phyloP scores from a whole-genome alignment of 2,888 invertebrate genomes.

The Acronicta psi region DNA sequence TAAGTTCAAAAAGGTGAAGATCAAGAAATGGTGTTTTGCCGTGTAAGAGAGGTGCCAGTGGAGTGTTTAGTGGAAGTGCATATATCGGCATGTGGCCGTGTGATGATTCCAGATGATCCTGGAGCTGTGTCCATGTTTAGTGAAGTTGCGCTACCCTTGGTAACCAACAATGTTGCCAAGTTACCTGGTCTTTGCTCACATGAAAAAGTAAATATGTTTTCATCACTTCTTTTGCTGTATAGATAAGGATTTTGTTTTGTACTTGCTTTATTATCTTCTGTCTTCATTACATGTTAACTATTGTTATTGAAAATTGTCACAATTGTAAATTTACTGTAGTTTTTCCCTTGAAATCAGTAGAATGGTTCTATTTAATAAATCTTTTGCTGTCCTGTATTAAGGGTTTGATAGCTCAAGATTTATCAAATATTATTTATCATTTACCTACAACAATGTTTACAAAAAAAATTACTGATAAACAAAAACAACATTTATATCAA shows the following conservation, averaged over 20 bases:
- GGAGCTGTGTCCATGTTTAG: constrained; percentile 74
- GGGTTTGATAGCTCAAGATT: constrained; percentile 11
- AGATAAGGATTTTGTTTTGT: constrained; percentile 71
- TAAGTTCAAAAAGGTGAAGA: constrained; percentile 74
- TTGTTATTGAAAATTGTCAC: constrained; percentile 45
- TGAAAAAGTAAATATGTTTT: constrained; percentile 85
- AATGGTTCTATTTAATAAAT: constrained; percentile 21
- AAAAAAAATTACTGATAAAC: neutral
- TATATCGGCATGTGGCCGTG: constrained; percentile 58
- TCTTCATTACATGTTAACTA: constrained; percentile 52
- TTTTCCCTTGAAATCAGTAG: constrained; percentile 6
- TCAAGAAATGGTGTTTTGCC: constrained; percentile 76
- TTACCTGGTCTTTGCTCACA: constrained; percentile 61
- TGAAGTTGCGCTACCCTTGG: constrained; percentile 62
- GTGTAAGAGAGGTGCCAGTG: constrained; percentile 74
- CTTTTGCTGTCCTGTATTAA: constrained; percentile 16
- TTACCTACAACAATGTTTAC: neutral
- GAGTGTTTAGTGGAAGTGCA: constrained; percentile 76
- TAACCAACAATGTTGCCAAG: constrained; percentile 58
- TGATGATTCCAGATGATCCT: constrained; percentile 67
- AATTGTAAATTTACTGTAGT: constrained; percentile 16
- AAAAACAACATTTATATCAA: neutral
- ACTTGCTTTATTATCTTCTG: constrained; percentile 63
- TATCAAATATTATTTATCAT: constrained; percentile 14
- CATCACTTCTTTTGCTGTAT: constrained; percentile 74